Base-by-base conservation (phyloP, 2,797 vertebrate species). In the Morus bassanus region DNA sequence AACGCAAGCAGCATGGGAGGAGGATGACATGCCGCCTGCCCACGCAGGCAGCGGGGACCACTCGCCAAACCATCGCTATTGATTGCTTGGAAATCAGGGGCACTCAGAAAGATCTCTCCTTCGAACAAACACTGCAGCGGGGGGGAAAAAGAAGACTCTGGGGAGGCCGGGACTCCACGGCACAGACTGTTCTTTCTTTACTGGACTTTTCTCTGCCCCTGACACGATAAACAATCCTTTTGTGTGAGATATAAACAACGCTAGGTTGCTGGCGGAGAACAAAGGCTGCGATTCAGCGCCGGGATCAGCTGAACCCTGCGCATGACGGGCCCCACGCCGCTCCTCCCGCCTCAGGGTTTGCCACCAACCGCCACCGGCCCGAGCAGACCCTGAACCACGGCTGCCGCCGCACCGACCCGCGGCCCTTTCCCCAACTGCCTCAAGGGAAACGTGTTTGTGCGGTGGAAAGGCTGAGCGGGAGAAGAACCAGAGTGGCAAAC, bases 191-290 rank as follows among this genome's bases (percentile, higher is more conserved):
- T n/a, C 89, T 70, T 91, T 95, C 93, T 89, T 59, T 77, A 24
- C 87, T n/a, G 81, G 87, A 70, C 65, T 70, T 85, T 82, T 94
- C 91, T 59, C 43, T 46, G 61, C 60, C 91, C 53, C 68, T 16
- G 51, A 53, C 79, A 67, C 1, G 48, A 95, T 67, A 95, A 96
- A 94, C 89, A 92, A 51, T 61, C 78, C 89, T 82, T 95, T 96
- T 96, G 96, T 96, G 73, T 1, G 35, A 4, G 89, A 51, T 8
- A 87, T 35, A 95, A 97, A 96, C 94, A 96, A 89, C 8, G 21
- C 31, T 2, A 23, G 70, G 88, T 35, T 12, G 72, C 86, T 37
- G 77, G 64, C 5, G 5, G n/a, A 9, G 83, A 88, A 96, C 96
- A 97, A 96, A 95, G 75, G 76, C 65, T 1, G 41, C 24, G 9